These are phyloP conservation scores for Chrosomus eos DNA, from an alignment of 2,797 vertebrate species.

Conservation along the genomic window DNA sequence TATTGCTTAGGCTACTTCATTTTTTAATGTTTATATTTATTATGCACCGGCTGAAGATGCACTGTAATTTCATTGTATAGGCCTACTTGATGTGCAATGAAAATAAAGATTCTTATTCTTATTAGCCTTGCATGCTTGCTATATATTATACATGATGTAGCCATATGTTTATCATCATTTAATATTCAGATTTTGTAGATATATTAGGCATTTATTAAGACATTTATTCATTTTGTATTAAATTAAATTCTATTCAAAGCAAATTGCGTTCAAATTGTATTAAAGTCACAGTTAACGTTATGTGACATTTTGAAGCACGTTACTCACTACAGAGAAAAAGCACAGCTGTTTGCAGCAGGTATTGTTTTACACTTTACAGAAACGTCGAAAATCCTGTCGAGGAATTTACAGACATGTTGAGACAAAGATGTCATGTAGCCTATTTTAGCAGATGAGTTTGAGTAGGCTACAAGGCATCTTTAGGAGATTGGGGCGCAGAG, in stretches of 20 bases:
- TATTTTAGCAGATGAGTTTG: not conserved
- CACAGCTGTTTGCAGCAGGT: not conserved
- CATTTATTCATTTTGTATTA: not conserved
- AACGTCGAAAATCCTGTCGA: not conserved
- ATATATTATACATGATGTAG: too few relatives aligned
- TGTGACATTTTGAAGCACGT: not conserved
- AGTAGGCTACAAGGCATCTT: not conserved
- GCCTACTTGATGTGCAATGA: too few relatives aligned
- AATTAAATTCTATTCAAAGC: not conserved
- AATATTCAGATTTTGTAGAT: not conserved
- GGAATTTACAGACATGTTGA: slow-evolving; percentile 30
- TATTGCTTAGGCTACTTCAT: too few relatives aligned
- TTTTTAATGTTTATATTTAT: too few relatives aligned
- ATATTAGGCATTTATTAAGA: not conserved
- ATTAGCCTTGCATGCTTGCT: too few relatives aligned
- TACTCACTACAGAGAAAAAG: not conserved
- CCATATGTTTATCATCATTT: too few relatives aligned
- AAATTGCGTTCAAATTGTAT: not conserved
- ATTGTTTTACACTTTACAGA: not conserved
- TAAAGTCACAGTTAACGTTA: not conserved
- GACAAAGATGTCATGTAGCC: not conserved
- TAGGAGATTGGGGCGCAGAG: not conserved
- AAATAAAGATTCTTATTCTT: too few relatives aligned
- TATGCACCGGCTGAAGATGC: too few relatives aligned
- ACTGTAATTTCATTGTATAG: too few relatives aligned